phyloP scores from a whole-genome alignment of 1,140 invertebrate species.

The Agrilus planipennis region DNA sequence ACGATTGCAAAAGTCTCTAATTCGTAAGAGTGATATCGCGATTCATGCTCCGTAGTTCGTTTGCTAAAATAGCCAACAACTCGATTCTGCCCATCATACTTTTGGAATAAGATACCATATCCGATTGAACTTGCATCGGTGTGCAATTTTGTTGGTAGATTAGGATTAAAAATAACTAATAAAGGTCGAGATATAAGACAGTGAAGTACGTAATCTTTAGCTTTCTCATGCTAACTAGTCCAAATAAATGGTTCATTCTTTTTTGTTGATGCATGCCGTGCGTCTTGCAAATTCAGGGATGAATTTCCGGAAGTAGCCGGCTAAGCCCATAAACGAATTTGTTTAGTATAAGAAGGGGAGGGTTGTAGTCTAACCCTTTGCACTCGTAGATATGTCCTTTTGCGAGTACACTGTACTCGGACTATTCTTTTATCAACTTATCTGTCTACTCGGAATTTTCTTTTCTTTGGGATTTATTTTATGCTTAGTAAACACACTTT shows the following conservation, averaged over 20 bases:
- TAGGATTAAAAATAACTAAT: conserved; percentile 27
- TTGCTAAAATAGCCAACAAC: conserved; percentile 27
- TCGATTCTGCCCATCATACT: conserved; percentile 15
- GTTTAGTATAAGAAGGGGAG: too few relatives aligned
- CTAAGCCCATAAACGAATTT: conserved; percentile 21
- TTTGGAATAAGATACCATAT: conserved; percentile 28
- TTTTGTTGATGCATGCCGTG: conserved; percentile 24
- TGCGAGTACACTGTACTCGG: too few relatives aligned
- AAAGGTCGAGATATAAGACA: conserved; percentile 20
- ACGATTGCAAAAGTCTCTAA: conserved; percentile 32
- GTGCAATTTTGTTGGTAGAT: conserved; percentile 23
- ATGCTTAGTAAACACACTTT: too few relatives aligned
- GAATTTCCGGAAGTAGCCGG: conserved; percentile 26
- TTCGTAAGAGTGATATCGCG: conserved; percentile 32
- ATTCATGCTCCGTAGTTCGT: conserved; percentile 21
- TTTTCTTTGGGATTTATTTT: too few relatives aligned
- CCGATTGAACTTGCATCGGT: conserved; percentile 28
- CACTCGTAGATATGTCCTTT: too few relatives aligned
- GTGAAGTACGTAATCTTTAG: conserved; percentile 20
- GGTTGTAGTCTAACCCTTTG: conserved; percentile 1
- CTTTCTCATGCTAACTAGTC: conserved; percentile 17
- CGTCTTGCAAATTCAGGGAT: conserved; percentile 23
- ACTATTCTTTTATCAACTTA: too few relatives aligned
- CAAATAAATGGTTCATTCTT: conserved; percentile 21
- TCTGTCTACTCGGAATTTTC: too few relatives aligned